Conservation (phyloP, 2,113 vertebrate species). For the Terrapene triunguis region DNA sequence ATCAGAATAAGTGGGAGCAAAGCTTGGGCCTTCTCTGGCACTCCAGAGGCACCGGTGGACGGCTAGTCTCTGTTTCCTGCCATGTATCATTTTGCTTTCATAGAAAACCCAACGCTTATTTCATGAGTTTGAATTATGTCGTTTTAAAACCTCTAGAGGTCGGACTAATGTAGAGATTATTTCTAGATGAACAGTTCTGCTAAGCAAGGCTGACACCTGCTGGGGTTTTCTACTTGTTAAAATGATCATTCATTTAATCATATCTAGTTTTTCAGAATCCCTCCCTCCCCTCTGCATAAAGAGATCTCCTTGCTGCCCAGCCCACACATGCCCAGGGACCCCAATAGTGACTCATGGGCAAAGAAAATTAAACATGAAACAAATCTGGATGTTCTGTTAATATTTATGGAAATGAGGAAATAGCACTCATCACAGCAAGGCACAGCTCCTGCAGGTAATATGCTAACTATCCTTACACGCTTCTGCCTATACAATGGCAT, state of each 20-base stretch:
- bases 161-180: background rate
- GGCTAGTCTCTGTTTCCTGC: background rate
- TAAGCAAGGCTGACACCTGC: constrained; percentile 71
- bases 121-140: background rate
- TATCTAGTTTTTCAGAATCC: background rate
- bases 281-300: background rate
- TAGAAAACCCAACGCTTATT: background rate
- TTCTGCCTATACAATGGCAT: background rate
- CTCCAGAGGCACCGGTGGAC: background rate
- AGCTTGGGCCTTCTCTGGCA: background rate
- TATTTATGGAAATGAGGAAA: background rate
- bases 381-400: background rate
- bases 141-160: constrained; percentile 45
- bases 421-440: background rate
- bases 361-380: background rate
- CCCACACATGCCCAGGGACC: background rate
- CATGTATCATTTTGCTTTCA: background rate
- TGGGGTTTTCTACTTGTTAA: background rate
- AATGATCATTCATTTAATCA: background rate
- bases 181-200: background rate
- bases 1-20: background rate
- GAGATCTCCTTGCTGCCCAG: background rate
- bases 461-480: background rate
- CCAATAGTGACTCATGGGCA: background rate
- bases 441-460: background rate